These are phyloP conservation scores for Plestiodon gilberti DNA, from an alignment of 2,113 vertebrate species.

Conservation along the genomic window DNA sequence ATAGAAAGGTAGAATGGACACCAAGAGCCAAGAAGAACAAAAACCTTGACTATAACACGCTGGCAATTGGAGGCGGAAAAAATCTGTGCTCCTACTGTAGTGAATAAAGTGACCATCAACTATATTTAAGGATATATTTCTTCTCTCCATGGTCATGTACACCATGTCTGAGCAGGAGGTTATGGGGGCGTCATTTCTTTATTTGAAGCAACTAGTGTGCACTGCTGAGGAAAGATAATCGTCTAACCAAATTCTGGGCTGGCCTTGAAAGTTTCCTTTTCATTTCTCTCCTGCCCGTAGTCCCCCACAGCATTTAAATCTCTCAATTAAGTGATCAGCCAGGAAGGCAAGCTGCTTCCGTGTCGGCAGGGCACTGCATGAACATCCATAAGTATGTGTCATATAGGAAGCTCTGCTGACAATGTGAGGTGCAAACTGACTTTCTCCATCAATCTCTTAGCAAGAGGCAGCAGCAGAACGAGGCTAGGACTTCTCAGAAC, in stretches of 20 bases:
- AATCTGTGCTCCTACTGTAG: conserved; percentile 40
- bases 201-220: conserved; percentile 30
- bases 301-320: conserved; percentile 32
- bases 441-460: conserved; percentile 7
- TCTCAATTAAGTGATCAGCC: conserved; percentile 26
- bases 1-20: conserved; percentile 30
- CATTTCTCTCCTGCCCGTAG: conserved; percentile 14
- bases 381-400: conserved; percentile 38
- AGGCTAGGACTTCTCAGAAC: conserved; percentile 24
- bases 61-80: conserved; percentile 32
- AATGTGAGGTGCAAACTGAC: conserved; percentile 9
- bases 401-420: neutral
- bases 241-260: conserved; percentile 19
- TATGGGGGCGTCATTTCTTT: conserved; percentile 4
- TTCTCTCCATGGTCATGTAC: conserved; percentile 25
- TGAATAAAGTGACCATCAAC: conserved; percentile 15
- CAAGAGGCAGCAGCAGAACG: accelerated
- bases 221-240: neutral
- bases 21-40: conserved; percentile 32
- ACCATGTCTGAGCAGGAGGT: conserved; percentile 13
- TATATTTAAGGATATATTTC: conserved; percentile 34
- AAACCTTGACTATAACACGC: conserved; percentile 29
- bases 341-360: conserved; percentile 21
- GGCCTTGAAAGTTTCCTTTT: conserved; percentile 25
- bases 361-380: conserved; percentile 15